Evolutionary conservation across 2,113 vertebrate genomes (phyloP).

Genomic region (Irena cyanogastra): DNA sequence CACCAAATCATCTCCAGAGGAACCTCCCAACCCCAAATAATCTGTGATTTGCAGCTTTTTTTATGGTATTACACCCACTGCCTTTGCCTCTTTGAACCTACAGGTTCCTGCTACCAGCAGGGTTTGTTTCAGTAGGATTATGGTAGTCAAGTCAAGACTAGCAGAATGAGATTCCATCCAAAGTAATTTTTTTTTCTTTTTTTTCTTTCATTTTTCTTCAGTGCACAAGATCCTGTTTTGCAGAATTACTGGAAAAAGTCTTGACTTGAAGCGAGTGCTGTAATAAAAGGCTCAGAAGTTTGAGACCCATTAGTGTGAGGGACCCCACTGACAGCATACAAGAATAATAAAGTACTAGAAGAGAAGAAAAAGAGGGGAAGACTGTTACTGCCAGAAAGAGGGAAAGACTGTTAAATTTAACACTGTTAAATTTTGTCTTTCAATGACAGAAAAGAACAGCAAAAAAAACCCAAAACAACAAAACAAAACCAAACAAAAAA

Average conservation of each 20-base stretch:
- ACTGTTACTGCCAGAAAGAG: no score
- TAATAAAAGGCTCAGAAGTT: not conserved
- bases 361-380: not conserved
- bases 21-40: fast-evolving
- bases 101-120: not conserved
- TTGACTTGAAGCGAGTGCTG: not conserved
- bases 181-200: not conserved
- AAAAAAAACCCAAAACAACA: no score
- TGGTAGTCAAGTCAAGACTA: not conserved
- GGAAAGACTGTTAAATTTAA: no score
- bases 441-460: no score
- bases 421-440: not conserved
- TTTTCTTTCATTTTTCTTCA: not conserved
- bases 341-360: not conserved
- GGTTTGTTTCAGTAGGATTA: not conserved
- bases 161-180: not conserved
- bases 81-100: not conserved
- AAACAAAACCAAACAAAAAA: not conserved
- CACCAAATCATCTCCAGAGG: fast-evolving
- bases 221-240: not conserved
- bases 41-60: not conserved
- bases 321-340: not conserved
- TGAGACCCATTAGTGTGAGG: not conserved
- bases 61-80: not conserved
- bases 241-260: not conserved